Percentiles rank a stretch among this genome's conserved stretches.
phyloP scores from a whole-genome alignment of 2,113 vertebrate genomes.

The Hiodon tergisus region DNA sequence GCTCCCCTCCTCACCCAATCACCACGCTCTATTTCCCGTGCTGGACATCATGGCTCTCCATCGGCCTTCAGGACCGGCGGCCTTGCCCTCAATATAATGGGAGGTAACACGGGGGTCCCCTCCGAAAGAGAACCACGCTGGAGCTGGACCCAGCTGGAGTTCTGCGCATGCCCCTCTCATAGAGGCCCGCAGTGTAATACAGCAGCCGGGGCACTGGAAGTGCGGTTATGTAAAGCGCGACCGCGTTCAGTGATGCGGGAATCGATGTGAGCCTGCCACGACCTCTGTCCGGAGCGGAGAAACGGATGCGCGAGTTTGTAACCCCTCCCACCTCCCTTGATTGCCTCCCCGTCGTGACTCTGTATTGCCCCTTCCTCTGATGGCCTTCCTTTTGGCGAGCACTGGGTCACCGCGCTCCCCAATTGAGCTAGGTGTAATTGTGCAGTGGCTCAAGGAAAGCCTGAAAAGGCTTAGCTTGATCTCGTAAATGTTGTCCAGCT shows the following conservation, averaged over 20 bases:
- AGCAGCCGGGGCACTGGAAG: background rate
- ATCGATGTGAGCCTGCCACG: background rate
- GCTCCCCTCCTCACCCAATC: no score
- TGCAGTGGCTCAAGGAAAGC: background rate
- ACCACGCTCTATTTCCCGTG: no score
- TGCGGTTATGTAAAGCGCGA: slow-evolving; percentile 25
- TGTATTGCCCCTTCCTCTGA: background rate
- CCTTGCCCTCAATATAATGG: no score
- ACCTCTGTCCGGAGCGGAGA: background rate
- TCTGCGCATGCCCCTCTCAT: no score
- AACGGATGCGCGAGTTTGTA: no score
- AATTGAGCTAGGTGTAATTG: no score
- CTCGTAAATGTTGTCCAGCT: background rate
- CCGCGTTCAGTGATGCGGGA: slow-evolving; percentile 9
- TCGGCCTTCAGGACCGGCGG: no score
- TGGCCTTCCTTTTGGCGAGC: background rate
- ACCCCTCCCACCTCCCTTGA: background rate
- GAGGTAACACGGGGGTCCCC: no score
- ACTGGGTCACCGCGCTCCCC: background rate
- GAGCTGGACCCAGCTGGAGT: no score
- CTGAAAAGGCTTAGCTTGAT: background rate
- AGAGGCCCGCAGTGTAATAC: no score
- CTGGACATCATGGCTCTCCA: no score
- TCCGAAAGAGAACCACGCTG: no score
- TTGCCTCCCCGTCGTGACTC: background rate